phyloP scores from a whole-genome alignment of 2,888 invertebrate species.

The Dascillus cervinus region DNA sequence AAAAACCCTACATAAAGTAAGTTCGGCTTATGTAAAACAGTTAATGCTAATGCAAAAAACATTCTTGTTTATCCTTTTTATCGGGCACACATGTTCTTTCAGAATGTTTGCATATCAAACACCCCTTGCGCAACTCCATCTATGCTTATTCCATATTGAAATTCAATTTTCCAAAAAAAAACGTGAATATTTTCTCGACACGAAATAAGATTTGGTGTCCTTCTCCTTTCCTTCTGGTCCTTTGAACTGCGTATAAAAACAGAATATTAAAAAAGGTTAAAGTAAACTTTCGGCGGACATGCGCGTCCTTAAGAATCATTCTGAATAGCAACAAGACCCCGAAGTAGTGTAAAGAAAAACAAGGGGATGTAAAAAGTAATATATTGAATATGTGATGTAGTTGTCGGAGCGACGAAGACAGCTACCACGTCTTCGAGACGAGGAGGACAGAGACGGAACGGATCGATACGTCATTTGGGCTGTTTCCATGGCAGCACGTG shows the following conservation, averaged over 20 bases:
- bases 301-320: constrained; percentile 18
- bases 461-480: constrained; percentile 49
- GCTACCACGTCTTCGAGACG: constrained; percentile 27
- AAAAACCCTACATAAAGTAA: constrained; percentile 14
- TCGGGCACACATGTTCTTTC: constrained; percentile 19
- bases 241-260: constrained; percentile 23
- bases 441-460: constrained; percentile 36
- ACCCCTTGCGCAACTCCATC: constrained; percentile 15
- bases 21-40: constrained; percentile 16
- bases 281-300: constrained; percentile 25
- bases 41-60: constrained; percentile 17
- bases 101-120: constrained; percentile 22
- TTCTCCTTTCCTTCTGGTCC: constrained; percentile 17
- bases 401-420: constrained; percentile 32
- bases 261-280: constrained; percentile 30
- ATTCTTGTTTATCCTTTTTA: constrained; percentile 21
- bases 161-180: constrained; percentile 24
- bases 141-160: constrained; percentile 20
- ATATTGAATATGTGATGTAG: constrained; percentile 45
- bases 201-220: constrained; percentile 23
- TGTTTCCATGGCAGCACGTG: constrained; percentile 47
- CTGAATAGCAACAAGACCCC: constrained; percentile 29
- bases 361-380: constrained; percentile 42
- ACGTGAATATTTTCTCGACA: constrained; percentile 20
- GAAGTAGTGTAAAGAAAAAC: constrained; percentile 39